Evolutionary conservation across 2,797 vertebrate species (phyloP), one percentile per base, ranked within the genome.

Genomic region (Phoxinus dragarum): DNA sequence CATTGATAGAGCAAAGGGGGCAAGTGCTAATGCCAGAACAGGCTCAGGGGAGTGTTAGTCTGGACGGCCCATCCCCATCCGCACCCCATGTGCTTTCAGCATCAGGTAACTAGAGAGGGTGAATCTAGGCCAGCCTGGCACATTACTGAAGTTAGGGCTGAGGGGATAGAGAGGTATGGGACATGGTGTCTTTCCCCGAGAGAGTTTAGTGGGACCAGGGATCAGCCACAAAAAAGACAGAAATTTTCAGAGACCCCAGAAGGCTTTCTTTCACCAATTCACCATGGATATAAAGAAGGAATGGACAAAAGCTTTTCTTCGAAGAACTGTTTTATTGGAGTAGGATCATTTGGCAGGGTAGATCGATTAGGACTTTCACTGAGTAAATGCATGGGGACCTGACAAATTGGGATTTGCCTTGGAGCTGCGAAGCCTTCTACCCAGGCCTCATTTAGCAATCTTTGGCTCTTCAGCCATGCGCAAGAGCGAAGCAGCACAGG

Each of bases 1-100:
- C 91, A 94, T 93, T 94, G 94, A 95, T 90, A 93, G 90, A 91
- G 89, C 27, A 90, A 89, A 89, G 89, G 91, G 92, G 91, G 91
- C 93, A 94, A 93, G 92, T 93, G 90, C 93, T 93, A 93, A 93
- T 94, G 91, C 92, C 93, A 91, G 79, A 88, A 85, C 91, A 89
- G 92, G 92, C 95, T 95, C 94, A 87, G 88, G 94, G 94, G 95
- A 95, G 87, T 87, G 92, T 91, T 91, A 89, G 94, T 96, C 94
- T 95, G 94, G 94, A 93, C 88, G 87, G 90, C 90, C 93, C 93
- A 93, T 94, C 94, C 93, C 94, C 92, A 93, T 95, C 93, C 90
- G 88, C 92, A 81, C 92, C 88, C 85, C 86, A 90, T 86, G 91
- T 8, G 89, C 93, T 94, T 94, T 95, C 93, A 94, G 87, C 89